Evolutionary conservation across 2,888 invertebrate genomes (phyloP), one percentile per base, ranked within the genome.

Genomic region (Apoda limacodes): DNA sequence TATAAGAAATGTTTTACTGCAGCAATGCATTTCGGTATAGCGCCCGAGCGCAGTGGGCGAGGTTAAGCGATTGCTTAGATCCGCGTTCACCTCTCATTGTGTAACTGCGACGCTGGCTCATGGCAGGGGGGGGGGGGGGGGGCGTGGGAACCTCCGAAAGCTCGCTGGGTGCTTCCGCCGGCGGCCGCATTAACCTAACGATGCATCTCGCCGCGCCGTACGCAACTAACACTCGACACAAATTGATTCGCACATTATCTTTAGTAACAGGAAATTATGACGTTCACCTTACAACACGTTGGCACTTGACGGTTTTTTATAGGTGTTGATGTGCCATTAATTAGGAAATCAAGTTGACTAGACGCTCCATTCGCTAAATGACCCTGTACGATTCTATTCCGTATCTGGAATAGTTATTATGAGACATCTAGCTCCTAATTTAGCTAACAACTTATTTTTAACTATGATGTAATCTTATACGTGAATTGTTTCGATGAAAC

Each of bases 31-130:
- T n/a, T n/a, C 51, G 44, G 52, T 47, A 45, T 50, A 42, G 40
- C 32, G 37, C 46, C 50, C 52, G 61, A 50, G 60, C 64, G 64
- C 68, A 67, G 68, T 76, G 76, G 78, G 78, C 76, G 78, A 78
- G 78, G 78, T 78, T 78, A 76, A 80, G 74, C 75, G 76, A 75
- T 76, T 78, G 78, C 75, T 75, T 76, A 78, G 78, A 80, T 78
- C 78, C 78, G 76, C 74, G 78, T 78, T 78, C 76, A 75, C 76
- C 75, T 76, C 67, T 72, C 68, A 76, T 78, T 80, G 78, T 80
- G 78, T 74, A 80, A 80, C 64, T 57, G 58, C 55, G n/a, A n/a
- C n/a, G n/a, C n/a, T n/a, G n/a, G 13, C 15, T 33, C 29, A 34
- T 40, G 51, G 29, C 50, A 46, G 45, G 59, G 55, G 55, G 56